Evolutionary conservation across 2,797 vertebrate species (phyloP).

Genomic region (Saxicola maurus): DNA sequence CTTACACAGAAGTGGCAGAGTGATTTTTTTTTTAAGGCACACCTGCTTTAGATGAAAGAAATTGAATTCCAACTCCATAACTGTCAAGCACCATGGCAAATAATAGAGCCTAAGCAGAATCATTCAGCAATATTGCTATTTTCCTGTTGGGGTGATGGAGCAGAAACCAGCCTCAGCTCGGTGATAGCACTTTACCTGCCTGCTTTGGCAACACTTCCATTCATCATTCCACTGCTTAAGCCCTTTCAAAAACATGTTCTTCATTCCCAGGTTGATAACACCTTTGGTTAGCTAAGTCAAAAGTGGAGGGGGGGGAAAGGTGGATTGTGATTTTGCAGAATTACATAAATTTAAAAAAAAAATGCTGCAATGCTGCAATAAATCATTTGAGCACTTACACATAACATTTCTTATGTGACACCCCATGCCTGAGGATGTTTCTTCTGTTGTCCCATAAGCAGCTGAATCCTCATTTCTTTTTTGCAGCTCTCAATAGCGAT

Average conservation of each 20-base stretch:
- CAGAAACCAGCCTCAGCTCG: conserved; percentile 42
- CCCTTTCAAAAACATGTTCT: conserved; percentile 16
- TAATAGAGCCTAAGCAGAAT: conserved; percentile 43
- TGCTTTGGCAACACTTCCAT: conserved; percentile 45
- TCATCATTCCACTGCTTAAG: conserved; percentile 48
- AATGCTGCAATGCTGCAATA: background rate
- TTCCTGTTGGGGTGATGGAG: conserved; percentile 51
- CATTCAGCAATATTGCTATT: conserved; percentile 58
- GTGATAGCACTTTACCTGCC: conserved; percentile 14
- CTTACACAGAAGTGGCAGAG: conserved; percentile 22
- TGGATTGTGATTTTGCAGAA: background rate
- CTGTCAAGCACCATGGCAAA: conserved; percentile 53
- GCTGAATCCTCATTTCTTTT: conserved; percentile 21
- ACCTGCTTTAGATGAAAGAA: conserved; percentile 54
- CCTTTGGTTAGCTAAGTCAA: conserved; percentile 5
- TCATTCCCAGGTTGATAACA: conserved; percentile 28
- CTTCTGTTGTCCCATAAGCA: background rate
- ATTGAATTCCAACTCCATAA: conserved; percentile 66
- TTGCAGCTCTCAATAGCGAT: conserved; percentile 65
- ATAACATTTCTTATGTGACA: background rate
- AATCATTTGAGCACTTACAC: background rate
- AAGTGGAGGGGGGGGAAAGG: background rate
- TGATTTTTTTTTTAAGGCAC: conserved; percentile 42
- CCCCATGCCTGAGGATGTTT: background rate
- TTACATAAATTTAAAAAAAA: background rate